A percentile compares a stretch with the other conserved stretches of the same genome.
phyloP scores from a whole-genome alignment of 2,888 invertebrate genomes.

The Drosophila nr. perissopoda region DNA sequence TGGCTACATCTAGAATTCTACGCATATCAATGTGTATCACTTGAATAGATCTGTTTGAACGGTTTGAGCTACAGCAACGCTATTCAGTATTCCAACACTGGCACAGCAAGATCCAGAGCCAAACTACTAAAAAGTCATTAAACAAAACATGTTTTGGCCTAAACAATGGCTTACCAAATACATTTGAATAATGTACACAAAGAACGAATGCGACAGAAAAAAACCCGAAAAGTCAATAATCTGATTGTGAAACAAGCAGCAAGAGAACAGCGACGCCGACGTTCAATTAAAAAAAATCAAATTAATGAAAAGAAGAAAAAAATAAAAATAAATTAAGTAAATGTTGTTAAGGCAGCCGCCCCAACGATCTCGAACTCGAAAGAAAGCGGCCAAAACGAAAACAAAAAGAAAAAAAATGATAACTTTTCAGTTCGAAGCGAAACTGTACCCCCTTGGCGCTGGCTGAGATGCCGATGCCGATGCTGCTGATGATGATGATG shows the following conservation, averaged over 20 bases:
- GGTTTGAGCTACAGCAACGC: not conserved
- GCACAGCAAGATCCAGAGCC: slow-evolving; percentile 22
- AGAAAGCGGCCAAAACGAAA: slow-evolving; percentile 69
- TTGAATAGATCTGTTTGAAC: slow-evolving; percentile 14
- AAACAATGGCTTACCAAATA: slow-evolving; percentile 69
- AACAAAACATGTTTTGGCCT: slow-evolving; percentile 74
- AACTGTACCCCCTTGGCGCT: slow-evolving; percentile 81
- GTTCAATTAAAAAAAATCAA: slow-evolving; percentile 73
- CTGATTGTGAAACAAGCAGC: slow-evolving; percentile 63
- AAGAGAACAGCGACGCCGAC: slow-evolving; percentile 33
- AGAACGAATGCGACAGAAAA: slow-evolving; percentile 39
- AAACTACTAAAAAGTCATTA: slow-evolving; percentile 76
- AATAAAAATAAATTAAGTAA: slow-evolving; percentile 68
- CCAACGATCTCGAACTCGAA: slow-evolving; percentile 49
- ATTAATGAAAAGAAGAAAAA: slow-evolving; percentile 61
- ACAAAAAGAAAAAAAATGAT: slow-evolving; percentile 64
- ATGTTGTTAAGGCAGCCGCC: slow-evolving; percentile 51
- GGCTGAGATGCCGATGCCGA: slow-evolving; percentile 45
- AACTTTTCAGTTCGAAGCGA: slow-evolving; percentile 81
- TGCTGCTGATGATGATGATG: slow-evolving; percentile 18
- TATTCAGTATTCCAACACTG: slow-evolving; percentile 11
- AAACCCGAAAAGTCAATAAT: slow-evolving; percentile 72
- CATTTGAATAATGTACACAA: slow-evolving; percentile 70
- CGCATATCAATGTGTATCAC: slow-evolving; percentile 1
- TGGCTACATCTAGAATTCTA: slow-evolving; percentile 10